Percentiles rank a stretch among this genome's conserved stretches.
These are phyloP conservation scores for Anthopleura xanthogrammica DNA, from an alignment of 92 coral and sea anemone species.

Conservation along the genomic window DNA sequence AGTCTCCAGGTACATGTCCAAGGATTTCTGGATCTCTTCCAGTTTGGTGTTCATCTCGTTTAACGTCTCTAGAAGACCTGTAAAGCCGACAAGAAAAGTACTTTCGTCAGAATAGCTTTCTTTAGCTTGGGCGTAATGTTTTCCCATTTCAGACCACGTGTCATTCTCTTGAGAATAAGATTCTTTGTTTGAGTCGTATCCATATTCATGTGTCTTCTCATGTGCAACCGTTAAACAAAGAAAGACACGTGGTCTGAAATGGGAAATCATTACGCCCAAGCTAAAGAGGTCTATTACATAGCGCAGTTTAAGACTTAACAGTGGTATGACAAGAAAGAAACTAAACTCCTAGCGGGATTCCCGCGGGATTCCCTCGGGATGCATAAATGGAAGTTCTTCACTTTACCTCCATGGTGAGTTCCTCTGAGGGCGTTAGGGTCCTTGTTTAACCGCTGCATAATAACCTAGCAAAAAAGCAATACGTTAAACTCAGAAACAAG, in stretches of 20 bases:
- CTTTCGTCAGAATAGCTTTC: not conserved
- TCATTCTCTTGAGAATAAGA: too few species aligned
- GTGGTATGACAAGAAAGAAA: not conserved
- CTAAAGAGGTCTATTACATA: not conserved
- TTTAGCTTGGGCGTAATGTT: not conserved
- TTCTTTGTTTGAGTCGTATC: too few species aligned
- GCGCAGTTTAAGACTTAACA: not conserved
- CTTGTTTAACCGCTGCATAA: conserved; percentile 93
- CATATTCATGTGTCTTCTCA: too few species aligned
- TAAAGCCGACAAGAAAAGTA: not conserved
- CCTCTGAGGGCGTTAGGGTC: conserved; percentile 95
- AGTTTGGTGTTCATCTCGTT: conserved; percentile 97
- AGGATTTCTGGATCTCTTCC: conserved; percentile 96
- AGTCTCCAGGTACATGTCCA: conserved; percentile 97
- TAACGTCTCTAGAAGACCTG: conserved; percentile 90
- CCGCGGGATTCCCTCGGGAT: conserved; percentile 7
- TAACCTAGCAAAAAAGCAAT: conserved; percentile 47
- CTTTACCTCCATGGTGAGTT: conserved; percentile 83
- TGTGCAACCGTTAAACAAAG: too few species aligned
- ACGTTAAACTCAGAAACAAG: not conserved
- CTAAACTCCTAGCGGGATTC: not conserved
- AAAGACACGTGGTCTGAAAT: too few species aligned
- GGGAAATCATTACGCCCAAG: too few species aligned
- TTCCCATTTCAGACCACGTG: too few species aligned
- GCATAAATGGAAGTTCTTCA: not conserved